Conservation (phyloP, 2,113 vertebrate species). For the Halichoeres trimaculatus region DNA sequence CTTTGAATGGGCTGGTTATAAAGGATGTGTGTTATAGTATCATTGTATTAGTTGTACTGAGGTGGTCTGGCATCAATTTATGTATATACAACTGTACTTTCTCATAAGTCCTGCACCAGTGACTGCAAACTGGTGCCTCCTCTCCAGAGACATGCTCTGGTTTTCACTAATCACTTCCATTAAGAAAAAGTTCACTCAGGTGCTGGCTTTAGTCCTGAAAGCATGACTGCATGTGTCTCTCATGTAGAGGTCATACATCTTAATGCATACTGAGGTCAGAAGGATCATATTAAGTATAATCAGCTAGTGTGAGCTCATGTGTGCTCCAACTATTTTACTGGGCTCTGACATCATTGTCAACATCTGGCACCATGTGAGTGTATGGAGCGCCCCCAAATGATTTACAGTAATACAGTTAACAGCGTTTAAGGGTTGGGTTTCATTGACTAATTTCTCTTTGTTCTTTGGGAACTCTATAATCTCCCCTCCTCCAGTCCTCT, state of each 20-base stretch:
- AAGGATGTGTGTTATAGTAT: conserved; percentile 1
- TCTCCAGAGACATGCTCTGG: conserved; percentile 46
- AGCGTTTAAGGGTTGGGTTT: conserved; percentile 3
- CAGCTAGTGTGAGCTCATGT: conserved; percentile 33
- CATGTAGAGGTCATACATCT: conserved; percentile 20
- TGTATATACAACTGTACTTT: conserved; percentile 14
- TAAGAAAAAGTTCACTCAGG: conserved; percentile 18
- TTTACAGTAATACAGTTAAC: background rate
- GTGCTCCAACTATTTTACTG: conserved; percentile 4
- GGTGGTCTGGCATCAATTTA: conserved; percentile 61
- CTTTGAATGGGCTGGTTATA: background rate
- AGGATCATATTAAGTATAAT: conserved; percentile 32
- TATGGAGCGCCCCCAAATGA: background rate
- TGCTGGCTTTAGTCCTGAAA: conserved; percentile 10
- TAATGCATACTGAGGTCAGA: conserved; percentile 12
- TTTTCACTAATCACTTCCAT: conserved; percentile 56
- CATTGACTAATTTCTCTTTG: conserved; percentile 48
- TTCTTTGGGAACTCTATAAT: conserved; percentile 11
- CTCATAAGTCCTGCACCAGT: conserved; percentile 2
- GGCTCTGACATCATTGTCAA: conserved; percentile 31
- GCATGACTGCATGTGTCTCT: conserved; percentile 3
- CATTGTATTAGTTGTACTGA: conserved; percentile 9
- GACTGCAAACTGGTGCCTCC: background rate
- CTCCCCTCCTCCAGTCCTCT: conserved; percentile 31
- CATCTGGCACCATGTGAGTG: conserved; percentile 25